A percentile compares a stretch with the other conserved stretches of the same genome.
Conservation (phyloP, 2,113 vertebrate species). For the Coreoperca whiteheadi region DNA sequence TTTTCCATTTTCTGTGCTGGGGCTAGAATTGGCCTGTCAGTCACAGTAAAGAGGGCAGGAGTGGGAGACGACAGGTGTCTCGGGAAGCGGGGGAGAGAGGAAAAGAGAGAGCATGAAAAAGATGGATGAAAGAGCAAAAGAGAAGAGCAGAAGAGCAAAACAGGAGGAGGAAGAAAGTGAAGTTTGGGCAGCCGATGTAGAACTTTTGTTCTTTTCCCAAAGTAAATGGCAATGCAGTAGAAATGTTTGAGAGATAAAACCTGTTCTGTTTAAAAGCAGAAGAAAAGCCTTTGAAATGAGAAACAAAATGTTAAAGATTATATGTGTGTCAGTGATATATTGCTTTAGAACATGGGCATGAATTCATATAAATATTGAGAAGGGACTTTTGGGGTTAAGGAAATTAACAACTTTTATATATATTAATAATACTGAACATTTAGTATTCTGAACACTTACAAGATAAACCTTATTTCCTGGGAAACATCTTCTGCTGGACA, state of each 20-base stretch:
- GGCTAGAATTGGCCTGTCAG: slow-evolving; percentile 74
- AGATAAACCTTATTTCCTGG: not conserved
- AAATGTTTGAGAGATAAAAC: slow-evolving; percentile 14
- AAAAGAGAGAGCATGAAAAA: slow-evolving; percentile 50
- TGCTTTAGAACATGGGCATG: not conserved
- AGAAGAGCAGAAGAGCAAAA: slow-evolving; percentile 41
- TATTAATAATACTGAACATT: not conserved
- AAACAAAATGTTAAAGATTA: not conserved
- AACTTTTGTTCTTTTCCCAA: slow-evolving; percentile 41
- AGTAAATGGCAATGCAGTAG: slow-evolving; percentile 20
- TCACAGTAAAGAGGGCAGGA: slow-evolving; percentile 66
- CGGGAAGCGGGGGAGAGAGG: slow-evolving; percentile 29
- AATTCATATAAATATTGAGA: not conserved
- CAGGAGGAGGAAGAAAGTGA: slow-evolving; percentile 46
- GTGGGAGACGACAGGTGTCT: slow-evolving; percentile 69
- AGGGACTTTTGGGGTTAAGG: not conserved
- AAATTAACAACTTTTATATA: not conserved
- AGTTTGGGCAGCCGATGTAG: slow-evolving; percentile 29
- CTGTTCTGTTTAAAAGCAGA: slow-evolving; percentile 3
- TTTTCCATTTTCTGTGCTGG: slow-evolving; percentile 51
- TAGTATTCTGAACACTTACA: not conserved
- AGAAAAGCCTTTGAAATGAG: slow-evolving; percentile 3
- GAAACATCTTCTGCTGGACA: not conserved
- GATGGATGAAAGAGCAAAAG: slow-evolving; percentile 51
- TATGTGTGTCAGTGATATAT: not conserved